Evolutionary conservation across 2,888 invertebrate genomes (phyloP).

Genomic region (Mesorhabditis belari): DNA sequence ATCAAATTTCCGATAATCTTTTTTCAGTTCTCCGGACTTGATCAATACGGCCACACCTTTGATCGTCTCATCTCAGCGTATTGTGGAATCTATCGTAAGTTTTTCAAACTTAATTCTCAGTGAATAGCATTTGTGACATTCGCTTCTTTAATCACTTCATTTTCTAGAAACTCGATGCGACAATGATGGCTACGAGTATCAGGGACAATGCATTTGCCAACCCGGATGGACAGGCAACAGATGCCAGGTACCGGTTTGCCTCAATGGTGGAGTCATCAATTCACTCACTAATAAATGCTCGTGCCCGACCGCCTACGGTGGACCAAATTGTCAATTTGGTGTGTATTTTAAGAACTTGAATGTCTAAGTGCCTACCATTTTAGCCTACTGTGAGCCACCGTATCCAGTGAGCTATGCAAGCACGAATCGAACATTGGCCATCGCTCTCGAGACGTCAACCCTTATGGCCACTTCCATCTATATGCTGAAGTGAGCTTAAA

Average conservation of each 20-base stretch:
- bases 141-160: neutral
- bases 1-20: too few species aligned
- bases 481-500: slow-evolving; percentile 10
- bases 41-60: slow-evolving; percentile 44
- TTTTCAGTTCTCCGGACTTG: slow-evolving; percentile 37
- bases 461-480: slow-evolving; percentile 29
- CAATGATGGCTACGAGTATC: slow-evolving; percentile 33
- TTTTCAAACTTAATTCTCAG: neutral
- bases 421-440: slow-evolving; percentile 31
- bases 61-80: slow-evolving; percentile 29
- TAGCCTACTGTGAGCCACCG: slow-evolving; percentile 36
- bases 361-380: neutral
- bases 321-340: slow-evolving; percentile 36
- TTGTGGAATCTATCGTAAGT: slow-evolving; percentile 23
- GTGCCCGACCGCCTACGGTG: slow-evolving; percentile 27
- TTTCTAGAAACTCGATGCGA: slow-evolving; percentile 17
- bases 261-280: slow-evolving; percentile 31
- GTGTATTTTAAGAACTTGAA: neutral
- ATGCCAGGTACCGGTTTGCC: slow-evolving; percentile 33
- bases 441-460: slow-evolving; percentile 37
- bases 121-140: neutral
- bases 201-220: slow-evolving; percentile 39
- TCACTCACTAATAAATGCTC: slow-evolving; percentile 17
- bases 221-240: slow-evolving; percentile 24
- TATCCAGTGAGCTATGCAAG: slow-evolving; percentile 24